Evolutionary conservation across 2,113 vertebrate species (phyloP).

Genomic region (Aramus guarauna): DNA sequence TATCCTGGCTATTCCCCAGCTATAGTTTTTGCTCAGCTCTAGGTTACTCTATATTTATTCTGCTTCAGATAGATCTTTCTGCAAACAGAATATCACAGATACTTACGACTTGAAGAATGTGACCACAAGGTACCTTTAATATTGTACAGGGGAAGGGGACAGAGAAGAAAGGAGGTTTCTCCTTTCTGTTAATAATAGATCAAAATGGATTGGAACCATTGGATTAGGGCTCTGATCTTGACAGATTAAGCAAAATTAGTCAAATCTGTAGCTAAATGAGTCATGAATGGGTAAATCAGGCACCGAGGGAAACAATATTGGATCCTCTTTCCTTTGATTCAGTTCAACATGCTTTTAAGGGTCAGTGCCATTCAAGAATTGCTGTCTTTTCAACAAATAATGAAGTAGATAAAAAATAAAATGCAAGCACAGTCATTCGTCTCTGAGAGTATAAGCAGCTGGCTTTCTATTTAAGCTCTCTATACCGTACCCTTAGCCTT

Average conservation of each 20-base stretch:
- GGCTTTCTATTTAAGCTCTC: not conserved
- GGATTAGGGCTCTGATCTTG: not conserved
- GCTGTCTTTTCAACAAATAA: not conserved
- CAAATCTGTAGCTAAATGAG: not conserved
- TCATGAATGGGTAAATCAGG: not conserved
- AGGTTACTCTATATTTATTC: not conserved
- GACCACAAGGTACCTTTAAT: not conserved
- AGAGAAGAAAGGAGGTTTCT: not conserved
- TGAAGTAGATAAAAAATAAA: not conserved
- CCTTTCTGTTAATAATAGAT: not conserved
- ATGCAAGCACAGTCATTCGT: not conserved
- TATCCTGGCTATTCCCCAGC: not conserved
- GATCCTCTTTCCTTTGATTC: not conserved
- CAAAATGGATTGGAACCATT: not conserved
- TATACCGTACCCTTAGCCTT: not conserved
- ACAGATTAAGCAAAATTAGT: not conserved
- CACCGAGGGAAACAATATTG: not conserved
- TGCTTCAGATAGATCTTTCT: not conserved
- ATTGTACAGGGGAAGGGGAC: not conserved
- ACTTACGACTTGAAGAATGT: not conserved
- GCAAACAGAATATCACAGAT: not conserved
- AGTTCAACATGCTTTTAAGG: not conserved
- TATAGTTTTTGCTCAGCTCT: not conserved
- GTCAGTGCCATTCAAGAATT: not conserved
- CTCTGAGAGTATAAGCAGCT: not conserved